A percentile compares a stretch with the other conserved stretches of the same genome.
These are phyloP conservation scores for Trileptium ribeirensis DNA, from an alignment of 2,888 invertebrate genomes.

Conservation along the genomic window DNA sequence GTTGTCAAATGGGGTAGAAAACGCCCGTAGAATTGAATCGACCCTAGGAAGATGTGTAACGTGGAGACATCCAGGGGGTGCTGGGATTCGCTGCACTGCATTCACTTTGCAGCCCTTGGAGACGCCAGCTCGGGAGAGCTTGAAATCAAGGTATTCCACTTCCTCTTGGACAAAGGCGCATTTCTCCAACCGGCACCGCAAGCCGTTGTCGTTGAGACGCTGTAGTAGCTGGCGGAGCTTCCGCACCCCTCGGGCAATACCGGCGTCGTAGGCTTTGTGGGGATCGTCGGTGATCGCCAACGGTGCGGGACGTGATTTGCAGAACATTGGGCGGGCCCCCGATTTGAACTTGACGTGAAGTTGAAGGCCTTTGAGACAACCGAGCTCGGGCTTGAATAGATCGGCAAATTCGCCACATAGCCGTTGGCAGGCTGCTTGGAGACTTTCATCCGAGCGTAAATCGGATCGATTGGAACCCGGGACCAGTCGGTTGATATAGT, in stretches of 20 bases:
- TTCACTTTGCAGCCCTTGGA: constrained; percentile 20
- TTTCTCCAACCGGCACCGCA: constrained; percentile 24
- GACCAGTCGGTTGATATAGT: no score
- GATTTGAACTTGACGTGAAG: not conserved
- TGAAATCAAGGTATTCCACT: constrained; percentile 6
- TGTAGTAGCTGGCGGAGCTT: not conserved
- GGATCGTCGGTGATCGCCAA: not conserved
- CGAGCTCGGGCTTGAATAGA: not conserved
- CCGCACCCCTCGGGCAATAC: constrained; percentile 4
- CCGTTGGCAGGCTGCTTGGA: not conserved
- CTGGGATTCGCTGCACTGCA: constrained; percentile 28
- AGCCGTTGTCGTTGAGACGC: constrained; percentile 10
- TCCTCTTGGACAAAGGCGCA: constrained; percentile 13
- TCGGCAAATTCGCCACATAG: not conserved
- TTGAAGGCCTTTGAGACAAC: not conserved
- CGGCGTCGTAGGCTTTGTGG: not conserved
- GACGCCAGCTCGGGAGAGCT: constrained; percentile 14
- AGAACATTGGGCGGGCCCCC: not conserved
- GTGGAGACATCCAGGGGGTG: not conserved
- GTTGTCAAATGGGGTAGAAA: not conserved
- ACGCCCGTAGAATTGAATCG: not conserved
- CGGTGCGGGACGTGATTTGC: not conserved
- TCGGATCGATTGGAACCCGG: no score
- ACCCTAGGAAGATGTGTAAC: not conserved
- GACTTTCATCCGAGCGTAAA: no score